Conservation (phyloP, 2,888 invertebrate species). For the Rhagophthalmus giganteus region DNA sequence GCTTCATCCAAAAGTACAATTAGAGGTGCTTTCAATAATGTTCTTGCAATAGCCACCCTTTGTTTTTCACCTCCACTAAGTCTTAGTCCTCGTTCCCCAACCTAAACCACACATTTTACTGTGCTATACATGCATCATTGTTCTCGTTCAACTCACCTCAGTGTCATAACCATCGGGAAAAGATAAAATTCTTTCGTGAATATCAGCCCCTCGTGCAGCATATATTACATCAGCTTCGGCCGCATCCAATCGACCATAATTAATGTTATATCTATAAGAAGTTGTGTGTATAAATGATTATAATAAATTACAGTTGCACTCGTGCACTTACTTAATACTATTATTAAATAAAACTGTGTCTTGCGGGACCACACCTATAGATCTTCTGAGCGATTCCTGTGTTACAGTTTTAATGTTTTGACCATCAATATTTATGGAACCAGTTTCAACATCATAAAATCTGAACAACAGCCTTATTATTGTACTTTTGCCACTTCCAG, state of each 20-base stretch:
- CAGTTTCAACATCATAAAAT: constrained; percentile 92
- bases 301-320: too few relatives aligned
- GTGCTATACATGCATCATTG: neutral
- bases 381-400: constrained; percentile 79
- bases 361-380: constrained; percentile 95
- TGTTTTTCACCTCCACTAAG: constrained; percentile 98
- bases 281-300: neutral
- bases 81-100: constrained; percentile 93
- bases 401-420: constrained; percentile 86
- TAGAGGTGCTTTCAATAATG: constrained; percentile 87
- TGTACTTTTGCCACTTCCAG: constrained; percentile 94
- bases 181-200: constrained; percentile 87
- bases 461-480: constrained; percentile 92
- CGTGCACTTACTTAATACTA: constrained; percentile 71
- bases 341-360: constrained; percentile 96
- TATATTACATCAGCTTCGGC: constrained; percentile 80
- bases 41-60: constrained; percentile 94
- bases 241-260: constrained; percentile 83
- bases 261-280: constrained; percentile 80
- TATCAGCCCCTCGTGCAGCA: constrained; percentile 90
- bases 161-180: constrained; percentile 91
- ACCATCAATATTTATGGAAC: constrained; percentile 84
- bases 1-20: constrained; percentile 94
- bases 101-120: constrained; percentile 58
- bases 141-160: constrained; percentile 56